Evolutionary conservation across 1,140 invertebrate species (phyloP).

Genomic region (Helicoverpa zea): DNA sequence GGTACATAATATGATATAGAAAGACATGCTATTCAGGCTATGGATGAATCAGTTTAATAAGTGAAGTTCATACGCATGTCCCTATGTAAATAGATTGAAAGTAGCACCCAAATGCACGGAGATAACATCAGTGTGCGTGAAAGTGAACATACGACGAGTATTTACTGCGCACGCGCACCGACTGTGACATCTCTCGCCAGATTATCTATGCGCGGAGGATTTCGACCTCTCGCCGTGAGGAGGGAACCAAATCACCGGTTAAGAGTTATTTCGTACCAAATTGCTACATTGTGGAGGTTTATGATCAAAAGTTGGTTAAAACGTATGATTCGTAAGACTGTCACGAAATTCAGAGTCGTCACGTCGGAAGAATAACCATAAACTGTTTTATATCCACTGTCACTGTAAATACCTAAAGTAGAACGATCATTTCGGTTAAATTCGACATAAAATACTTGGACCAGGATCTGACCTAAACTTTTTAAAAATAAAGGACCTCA

Average conservation of each 20-base stretch:
- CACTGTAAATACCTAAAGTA: no score
- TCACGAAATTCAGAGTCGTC: neutral
- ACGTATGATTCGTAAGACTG: neutral
- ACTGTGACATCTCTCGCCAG: constrained; percentile 14
- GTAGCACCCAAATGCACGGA: neutral
- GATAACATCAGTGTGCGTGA: constrained; percentile 28
- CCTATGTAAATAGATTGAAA: constrained; percentile 38
- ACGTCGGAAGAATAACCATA: neutral
- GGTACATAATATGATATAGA: no score
- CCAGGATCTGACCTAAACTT: neutral
- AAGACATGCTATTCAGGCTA: no score
- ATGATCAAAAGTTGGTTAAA: constrained; percentile 12
- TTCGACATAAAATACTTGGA: no score
- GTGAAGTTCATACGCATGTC: neutral
- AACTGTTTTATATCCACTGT: neutral
- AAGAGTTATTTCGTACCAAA: constrained; percentile 22
- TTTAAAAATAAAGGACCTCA: neutral
- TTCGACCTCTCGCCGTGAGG: neutral
- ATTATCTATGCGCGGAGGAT: neutral
- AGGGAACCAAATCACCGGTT: neutral
- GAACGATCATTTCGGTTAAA: no score
- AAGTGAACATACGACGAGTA: neutral
- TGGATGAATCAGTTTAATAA: no score
- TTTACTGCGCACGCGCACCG: constrained; percentile 1
- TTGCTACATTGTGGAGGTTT: neutral